Base-by-base conservation (phyloP, 2,113 vertebrate species). In the Calypte anna region DNA sequence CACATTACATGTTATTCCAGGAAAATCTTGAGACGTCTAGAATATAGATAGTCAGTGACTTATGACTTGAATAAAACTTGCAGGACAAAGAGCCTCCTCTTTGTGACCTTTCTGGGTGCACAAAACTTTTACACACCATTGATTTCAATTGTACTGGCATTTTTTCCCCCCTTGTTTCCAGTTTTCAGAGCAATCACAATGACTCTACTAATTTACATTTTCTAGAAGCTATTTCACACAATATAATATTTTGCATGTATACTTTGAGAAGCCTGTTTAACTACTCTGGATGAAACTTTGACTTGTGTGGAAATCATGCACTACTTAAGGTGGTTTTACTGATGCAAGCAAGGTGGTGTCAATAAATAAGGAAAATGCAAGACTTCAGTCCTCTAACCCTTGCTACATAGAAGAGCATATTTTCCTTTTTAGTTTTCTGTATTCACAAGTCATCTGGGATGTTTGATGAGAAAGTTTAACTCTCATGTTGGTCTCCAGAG, bases 1-100 rank as follows among this genome's bases (percentile, higher is more conserved):
- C 17, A n/a, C 1, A 23, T 63, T n/a, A 46, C 1, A 0, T 11
- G 14, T 63, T 70, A 48, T 25, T 55, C 4, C 25, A 68, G 18
- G 27, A 48, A 81, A 66, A 63, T 63, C 12, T 61, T 59, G 38
- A 4, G 3, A 6, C 67, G 18, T 38, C 23, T 81, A 67, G 61
- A 55, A 63, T 10, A 4, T n/a, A 51, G 8, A 22, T 3, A 74
- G 14, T 8, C 44, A 68, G 4, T 63, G 36, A 66, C 24, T 64
- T 64, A 30, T 17, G 13, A 25, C 1, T 69, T 51, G 17, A 59
- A 48, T n/a, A 17, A 36, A 43, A 69, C 31, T 58, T 76, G 40
- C 19, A 67, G 57, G 18, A 30, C 6, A 66, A 69, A 66, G 11
- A 58, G 8, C 2, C 40, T 40, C 40, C 40, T 58, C 22, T 62